Base-by-base conservation (phyloP, 2,113 vertebrate genomes). In the Corythornis vintsioides region DNA sequence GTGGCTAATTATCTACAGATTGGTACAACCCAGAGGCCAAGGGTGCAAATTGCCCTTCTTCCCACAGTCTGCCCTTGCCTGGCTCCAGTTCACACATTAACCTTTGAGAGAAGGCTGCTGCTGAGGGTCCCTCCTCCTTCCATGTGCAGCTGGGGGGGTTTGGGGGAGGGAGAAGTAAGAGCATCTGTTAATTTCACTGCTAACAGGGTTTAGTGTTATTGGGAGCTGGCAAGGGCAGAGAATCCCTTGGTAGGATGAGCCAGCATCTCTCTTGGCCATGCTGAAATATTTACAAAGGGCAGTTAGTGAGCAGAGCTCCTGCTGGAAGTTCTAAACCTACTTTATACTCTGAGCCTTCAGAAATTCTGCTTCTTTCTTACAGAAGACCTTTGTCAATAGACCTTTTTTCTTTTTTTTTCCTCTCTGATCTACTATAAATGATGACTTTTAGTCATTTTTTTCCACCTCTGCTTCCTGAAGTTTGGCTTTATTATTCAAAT, bases 1-100 rank as follows among this genome's bases (percentile, higher is more conserved):
- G 89, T 57, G 91, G 84, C 50, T 95, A 83, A 92, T 95, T 96
- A 89, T 87, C 42, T 87, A 74, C 87, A 57, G 64, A 6, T 35
- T 87, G 92, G 28, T 63, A 10, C n/a, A 75, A 0, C 75, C 67
- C 91, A 80, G 89, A 50, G 10, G 60, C 64, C 75, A 81, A 6
- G 43, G 61, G 79, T 15, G 64, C 91, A 92, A 86, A 89, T 64
- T 89, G 91, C 85, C 94, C 72, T 87, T 86, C 87, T 91, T 91
- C 87, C 85, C 94, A 80, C 89, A 92, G 61, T 5, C 92, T 85
- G 60, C 47, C 75, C 93, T 13, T 1, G 29, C 77, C 80, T 52
- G 72, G 65, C 65, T 50, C 53, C 29, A 72, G 73, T 69, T 92
- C 45, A 12, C 61, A 18, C 74, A 42, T 63, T 77, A 24, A 53